Evolutionary conservation across 2,888 invertebrate genomes (phyloP).

Genomic region (Timema podura): DNA sequence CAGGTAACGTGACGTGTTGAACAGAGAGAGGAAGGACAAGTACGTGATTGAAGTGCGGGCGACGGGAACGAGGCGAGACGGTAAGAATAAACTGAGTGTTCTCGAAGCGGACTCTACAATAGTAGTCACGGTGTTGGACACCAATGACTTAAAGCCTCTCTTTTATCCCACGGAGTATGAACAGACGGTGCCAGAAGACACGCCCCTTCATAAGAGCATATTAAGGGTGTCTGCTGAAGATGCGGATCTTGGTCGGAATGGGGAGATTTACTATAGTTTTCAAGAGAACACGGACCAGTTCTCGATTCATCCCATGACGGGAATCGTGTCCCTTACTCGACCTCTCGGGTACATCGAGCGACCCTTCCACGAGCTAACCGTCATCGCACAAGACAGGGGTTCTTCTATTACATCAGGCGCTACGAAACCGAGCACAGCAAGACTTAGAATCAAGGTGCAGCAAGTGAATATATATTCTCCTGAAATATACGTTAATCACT

Average conservation of each 20-base stretch:
- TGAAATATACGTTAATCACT: constrained; percentile 71
- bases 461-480: constrained; percentile 85
- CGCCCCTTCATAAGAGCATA: constrained; percentile 76
- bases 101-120: constrained; percentile 69
- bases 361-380: constrained; percentile 66
- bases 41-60: constrained; percentile 78
- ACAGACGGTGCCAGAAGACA: constrained; percentile 82
- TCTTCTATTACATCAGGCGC: constrained; percentile 51
- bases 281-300: constrained; percentile 77
- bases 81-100: constrained; percentile 50
- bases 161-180: constrained; percentile 89
- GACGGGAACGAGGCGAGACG: constrained; percentile 55
- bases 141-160: constrained; percentile 88
- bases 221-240: constrained; percentile 84
- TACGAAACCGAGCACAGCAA: constrained; percentile 65
- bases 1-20: constrained; percentile 84
- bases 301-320: constrained; percentile 89
- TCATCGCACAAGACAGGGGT: constrained; percentile 85
- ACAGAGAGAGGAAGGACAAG: constrained; percentile 84
- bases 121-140: constrained; percentile 70
- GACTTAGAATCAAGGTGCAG: constrained; percentile 69
- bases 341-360: constrained; percentile 68
- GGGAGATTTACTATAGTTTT: constrained; percentile 95
- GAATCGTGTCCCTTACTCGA: constrained; percentile 78
- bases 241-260: constrained; percentile 93